Conservation (phyloP, 2,888 invertebrate genomes). For the Microctonus aethiopoides region DNA sequence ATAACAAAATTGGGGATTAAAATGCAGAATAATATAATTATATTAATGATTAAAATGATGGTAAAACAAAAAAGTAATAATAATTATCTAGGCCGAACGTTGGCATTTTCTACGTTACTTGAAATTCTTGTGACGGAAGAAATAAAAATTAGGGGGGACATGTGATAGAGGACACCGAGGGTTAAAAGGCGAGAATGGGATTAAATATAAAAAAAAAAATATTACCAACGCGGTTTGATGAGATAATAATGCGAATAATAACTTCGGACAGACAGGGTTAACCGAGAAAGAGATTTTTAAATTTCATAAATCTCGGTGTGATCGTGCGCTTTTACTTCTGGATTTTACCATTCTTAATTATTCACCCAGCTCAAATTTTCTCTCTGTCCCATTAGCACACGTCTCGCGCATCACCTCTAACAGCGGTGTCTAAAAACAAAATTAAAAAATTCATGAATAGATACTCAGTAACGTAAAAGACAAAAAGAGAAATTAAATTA, state of each 20-base stretch:
- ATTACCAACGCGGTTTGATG: conserved; percentile 15
- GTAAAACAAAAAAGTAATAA: conserved; percentile 25
- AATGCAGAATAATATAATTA: conserved; percentile 22
- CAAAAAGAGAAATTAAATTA: not conserved
- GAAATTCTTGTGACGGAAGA: not conserved
- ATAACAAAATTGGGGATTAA: conserved; percentile 8
- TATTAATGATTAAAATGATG: conserved; percentile 38
- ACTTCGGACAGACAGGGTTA: conserved; percentile 44
- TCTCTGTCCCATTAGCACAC: conserved; percentile 1
- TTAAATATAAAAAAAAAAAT: not conserved
- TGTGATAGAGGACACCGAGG: conserved; percentile 27
- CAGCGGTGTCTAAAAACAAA: not conserved
- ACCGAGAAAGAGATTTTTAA: conserved; percentile 33
- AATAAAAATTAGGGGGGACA: conserved; percentile 41
- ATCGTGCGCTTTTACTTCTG: not conserved
- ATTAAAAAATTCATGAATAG: conserved; percentile 1
- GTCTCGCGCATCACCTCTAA: not conserved
- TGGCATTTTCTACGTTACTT: conserved; percentile 5
- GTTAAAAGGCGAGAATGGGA: not conserved
- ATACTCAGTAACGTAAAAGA: conserved; percentile 1
- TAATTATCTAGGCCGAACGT: conserved; percentile 1
- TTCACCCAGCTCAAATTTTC: not conserved
- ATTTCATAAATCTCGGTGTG: not conserved
- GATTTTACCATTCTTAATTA: not conserved
- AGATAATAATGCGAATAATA: conserved; percentile 26